Evolutionary conservation across 2,797 vertebrate species (phyloP), one percentile per base, ranked within the genome.

Genomic region (Pseudochaenichthys georgianus): DNA sequence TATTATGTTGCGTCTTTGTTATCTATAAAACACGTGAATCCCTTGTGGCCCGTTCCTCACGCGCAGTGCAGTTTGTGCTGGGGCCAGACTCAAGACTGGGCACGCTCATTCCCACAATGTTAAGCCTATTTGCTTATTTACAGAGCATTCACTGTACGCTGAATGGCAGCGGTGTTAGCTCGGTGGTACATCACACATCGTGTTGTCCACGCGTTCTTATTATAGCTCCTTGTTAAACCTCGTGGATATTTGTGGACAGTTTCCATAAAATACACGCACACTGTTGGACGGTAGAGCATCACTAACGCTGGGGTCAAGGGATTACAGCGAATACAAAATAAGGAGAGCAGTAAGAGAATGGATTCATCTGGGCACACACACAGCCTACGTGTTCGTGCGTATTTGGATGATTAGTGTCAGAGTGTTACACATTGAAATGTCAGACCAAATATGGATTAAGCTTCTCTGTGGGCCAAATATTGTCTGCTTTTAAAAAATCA

Each of bases 21-120:
- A 71, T 77, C 66, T 78, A 62, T 73, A 79, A 90, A 87, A 86
- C 85, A 80, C 83, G 84, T 76, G 77, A 82, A 72, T 83, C 81
- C 80, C 88, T 52, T 73, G 85, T 87, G 89, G 87, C 82, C 81
- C 63, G 82, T 87, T 83, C 61, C 63, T 75, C 60, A 38, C 34
- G 46, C 46, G 67, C 75, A 71, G 45, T 31, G 23, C 58, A 31
- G 73, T 54, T 51, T 64, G 60, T 53, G 19, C 51, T 57, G 78
- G 77, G 83, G 81, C 80, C 83, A 84, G 68, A 86, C 71, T 85
- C 76, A 69, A 80, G 81, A 86, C 80, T 34, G 82, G 59, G 64
- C 81, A 77, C 53, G 80, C 62, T 85, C 82, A 69, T 73, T 80
- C 47, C 66, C 63, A 38, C 54, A 31, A 71, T 45, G 61, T 80